These are phyloP conservation scores for Apocheima hispidaria DNA, from an alignment of 2,888 invertebrate genomes.

Conservation along the genomic window DNA sequence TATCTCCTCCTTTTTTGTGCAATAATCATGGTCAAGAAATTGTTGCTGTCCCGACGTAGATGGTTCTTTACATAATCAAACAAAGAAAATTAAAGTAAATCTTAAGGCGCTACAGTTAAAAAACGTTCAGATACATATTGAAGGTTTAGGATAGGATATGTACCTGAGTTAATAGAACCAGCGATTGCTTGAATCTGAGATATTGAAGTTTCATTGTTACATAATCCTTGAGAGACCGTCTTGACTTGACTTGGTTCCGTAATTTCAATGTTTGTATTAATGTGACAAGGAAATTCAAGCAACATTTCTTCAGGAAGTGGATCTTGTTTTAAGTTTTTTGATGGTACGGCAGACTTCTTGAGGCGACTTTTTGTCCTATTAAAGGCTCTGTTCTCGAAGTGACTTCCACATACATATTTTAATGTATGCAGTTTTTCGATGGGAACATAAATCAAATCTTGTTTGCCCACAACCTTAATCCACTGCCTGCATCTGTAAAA, in stretches of 20 bases:
- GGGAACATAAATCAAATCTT: neutral
- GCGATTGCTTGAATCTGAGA: no score
- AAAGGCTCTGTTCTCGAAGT: neutral
- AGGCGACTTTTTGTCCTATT: slow-evolving; percentile 4
- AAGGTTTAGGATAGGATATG: no score
- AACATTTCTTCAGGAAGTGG: slow-evolving; percentile 15
- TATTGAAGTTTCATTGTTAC: neutral
- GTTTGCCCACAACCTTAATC: neutral
- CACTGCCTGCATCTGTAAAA: neutral
- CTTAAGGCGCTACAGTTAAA: no score
- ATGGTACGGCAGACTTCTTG: slow-evolving; percentile 2
- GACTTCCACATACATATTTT: slow-evolving; percentile 11
- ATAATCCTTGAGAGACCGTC: neutral
- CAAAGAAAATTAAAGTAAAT: no score
- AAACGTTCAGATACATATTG: no score
- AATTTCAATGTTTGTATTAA: neutral
- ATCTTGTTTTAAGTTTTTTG: neutral
- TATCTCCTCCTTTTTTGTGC: no score
- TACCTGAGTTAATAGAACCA: no score
- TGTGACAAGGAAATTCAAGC: slow-evolving; percentile 7
- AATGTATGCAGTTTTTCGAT: slow-evolving; percentile 21
- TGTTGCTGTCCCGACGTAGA: no score
- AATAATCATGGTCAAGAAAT: no score
- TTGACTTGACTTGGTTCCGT: no score
- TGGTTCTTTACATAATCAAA: no score